Base-by-base conservation (phyloP, 2,113 vertebrate genomes). In the Brienomyrus longianalis region DNA sequence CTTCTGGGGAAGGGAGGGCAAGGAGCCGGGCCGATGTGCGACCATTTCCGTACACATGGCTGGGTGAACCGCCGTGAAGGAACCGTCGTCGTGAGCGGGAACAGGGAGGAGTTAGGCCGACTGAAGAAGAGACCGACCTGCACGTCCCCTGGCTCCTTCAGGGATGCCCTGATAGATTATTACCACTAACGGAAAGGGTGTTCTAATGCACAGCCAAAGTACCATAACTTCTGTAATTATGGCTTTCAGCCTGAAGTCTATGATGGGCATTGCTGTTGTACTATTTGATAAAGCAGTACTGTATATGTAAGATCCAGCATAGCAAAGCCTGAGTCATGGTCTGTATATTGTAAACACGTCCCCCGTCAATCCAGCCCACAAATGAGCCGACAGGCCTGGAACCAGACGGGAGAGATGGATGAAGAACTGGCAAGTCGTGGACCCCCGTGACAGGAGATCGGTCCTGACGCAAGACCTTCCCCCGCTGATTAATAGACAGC, bases 401-500 rank as follows among this genome's bases (percentile, higher is more conserved):
- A n/a, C n/a, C 50, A 56, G 88, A 83, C 35, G 45, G 50, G 21
- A 51, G 50, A 56, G 88, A 80, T 43, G 70, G 50, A 83, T 80
- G 48, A 70, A 17, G 50, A 27, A 39, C 51, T 15, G 52, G 51
- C 51, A 89, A 52, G 21, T 47, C 27, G 21, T 23, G 13, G 54
- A 87, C 85, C 62, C 35, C 90, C 56, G 2, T 85, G 70, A 89
- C 91, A 89, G 4, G 89, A 50, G 90, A 93, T 88, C 91, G 91
- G 92, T 93, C 92, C 90, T 54, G 91, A 91, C 88, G 92, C 86
- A 66, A 59, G 27, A 87, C 89, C 90, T 17, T 89, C 87, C 85
- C 51, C 91, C 89, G 91, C 92, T 94, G 93, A 93, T 94, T 94
- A 93, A 93, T 93, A 90, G 92, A 91, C 89, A 93, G 90, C 90